Conservation (phyloP, 2,797 vertebrate genomes). For the Amphiprion clarkii region DNA sequence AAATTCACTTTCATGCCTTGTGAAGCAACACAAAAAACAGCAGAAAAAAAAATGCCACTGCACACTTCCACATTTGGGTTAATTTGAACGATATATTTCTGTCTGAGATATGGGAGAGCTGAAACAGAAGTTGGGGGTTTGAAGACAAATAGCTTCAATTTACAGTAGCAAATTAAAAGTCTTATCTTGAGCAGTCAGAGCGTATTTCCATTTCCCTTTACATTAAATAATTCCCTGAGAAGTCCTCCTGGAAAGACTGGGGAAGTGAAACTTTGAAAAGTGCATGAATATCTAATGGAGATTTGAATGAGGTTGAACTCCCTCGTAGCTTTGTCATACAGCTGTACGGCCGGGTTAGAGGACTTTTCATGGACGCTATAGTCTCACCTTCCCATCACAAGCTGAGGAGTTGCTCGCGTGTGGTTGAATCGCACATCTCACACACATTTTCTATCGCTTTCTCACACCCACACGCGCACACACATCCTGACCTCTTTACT, state of each 20-base stretch:
- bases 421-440: conserved; percentile 20
- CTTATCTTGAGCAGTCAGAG: conserved; percentile 80
- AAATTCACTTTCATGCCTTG: conserved; percentile 67
- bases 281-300: conserved; percentile 73
- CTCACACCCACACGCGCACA: conserved; percentile 11
- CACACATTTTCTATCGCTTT: neutral
- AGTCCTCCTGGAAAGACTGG: conserved; percentile 66
- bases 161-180: conserved; percentile 84
- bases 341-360: conserved; percentile 30
- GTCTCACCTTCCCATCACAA: conserved; percentile 35
- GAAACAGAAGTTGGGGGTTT: conserved; percentile 78
- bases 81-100: conserved; percentile 78
- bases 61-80: conserved; percentile 57
- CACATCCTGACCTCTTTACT: conserved; percentile 55
- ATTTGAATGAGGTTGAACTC: conserved; percentile 57
- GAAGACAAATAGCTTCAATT: conserved; percentile 85
- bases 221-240: conserved; percentile 77
- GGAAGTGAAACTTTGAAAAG: conserved; percentile 66
- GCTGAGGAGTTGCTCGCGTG: conserved; percentile 36
- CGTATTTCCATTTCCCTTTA: conserved; percentile 77
- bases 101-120: conserved; percentile 70
- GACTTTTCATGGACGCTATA: conserved; percentile 24
- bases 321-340: conserved; percentile 19
- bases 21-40: conserved; percentile 35
- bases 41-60: conserved; percentile 1